Percentiles rank a stretch among this genome's conserved stretches.
Conservation (phyloP, 2,888 invertebrate species). For the Stegana nigrithorax region DNA sequence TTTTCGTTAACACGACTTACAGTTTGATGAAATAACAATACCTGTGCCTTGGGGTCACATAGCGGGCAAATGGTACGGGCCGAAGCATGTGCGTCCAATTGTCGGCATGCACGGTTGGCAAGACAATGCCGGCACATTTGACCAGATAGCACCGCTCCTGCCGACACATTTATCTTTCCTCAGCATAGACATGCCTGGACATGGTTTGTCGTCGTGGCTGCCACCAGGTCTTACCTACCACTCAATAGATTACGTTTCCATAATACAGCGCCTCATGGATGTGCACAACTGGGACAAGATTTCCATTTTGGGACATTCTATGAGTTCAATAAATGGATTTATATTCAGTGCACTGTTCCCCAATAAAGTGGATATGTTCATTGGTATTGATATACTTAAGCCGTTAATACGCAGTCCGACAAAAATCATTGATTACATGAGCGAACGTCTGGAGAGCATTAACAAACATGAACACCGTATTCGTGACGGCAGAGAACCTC, state of each 20-base stretch:
- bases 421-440: slow-evolving; percentile 51
- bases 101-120: slow-evolving; percentile 83
- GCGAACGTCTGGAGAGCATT: slow-evolving; percentile 68
- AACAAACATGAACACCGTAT: slow-evolving; percentile 67
- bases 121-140: slow-evolving; percentile 79
- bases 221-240: slow-evolving; percentile 73
- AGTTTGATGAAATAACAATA: slow-evolving; percentile 76
- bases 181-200: slow-evolving; percentile 78
- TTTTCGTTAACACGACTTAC: slow-evolving; percentile 15
- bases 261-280: slow-evolving; percentile 72
- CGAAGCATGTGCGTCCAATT: slow-evolving; percentile 74
- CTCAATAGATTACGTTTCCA: slow-evolving; percentile 65
- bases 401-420: slow-evolving; percentile 49
- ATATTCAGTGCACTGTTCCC: slow-evolving; percentile 75
- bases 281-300: slow-evolving; percentile 79
- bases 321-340: slow-evolving; percentile 75
- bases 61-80: slow-evolving; percentile 79
- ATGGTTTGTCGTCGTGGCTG: slow-evolving; percentile 77
- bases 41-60: slow-evolving; percentile 78
- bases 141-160: slow-evolving; percentile 76
- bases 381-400: slow-evolving; percentile 63
- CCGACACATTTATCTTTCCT: slow-evolving; percentile 70
- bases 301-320: slow-evolving; percentile 77
- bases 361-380: slow-evolving; percentile 68
- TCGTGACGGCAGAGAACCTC: slow-evolving; percentile 70